These are phyloP conservation scores for Ricordea florida DNA, from an alignment of 92 coral and sea anemone genomes.

Conservation along the genomic window DNA sequence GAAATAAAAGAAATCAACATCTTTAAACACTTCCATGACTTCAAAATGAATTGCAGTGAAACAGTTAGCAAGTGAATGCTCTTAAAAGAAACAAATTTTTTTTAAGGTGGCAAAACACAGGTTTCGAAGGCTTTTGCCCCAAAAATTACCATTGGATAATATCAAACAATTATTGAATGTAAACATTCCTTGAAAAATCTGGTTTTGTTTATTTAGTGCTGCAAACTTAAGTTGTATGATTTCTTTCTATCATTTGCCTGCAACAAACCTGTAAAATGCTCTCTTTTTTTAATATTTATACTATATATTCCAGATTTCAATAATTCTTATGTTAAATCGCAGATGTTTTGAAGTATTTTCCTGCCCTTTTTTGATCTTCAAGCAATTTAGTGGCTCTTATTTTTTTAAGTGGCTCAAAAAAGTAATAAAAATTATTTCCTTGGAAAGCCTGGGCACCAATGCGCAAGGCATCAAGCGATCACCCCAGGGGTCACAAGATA, in stretches of 20 bases:
- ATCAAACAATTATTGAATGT: not conserved
- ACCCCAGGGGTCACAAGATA: no score
- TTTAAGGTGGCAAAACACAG: conserved; percentile 10
- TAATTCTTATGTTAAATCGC: not conserved
- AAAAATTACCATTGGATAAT: not conserved
- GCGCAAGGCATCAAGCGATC: no score
- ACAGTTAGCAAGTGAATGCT: conserved; percentile 37
- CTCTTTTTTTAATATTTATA: not conserved
- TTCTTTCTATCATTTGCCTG: not conserved
- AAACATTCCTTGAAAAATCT: conserved; percentile 5
- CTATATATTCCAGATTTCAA: not conserved
- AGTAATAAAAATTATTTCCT: no score
- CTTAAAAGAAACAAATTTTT: not conserved
- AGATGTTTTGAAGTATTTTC: not conserved
- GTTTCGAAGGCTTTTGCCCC: conserved; percentile 2
- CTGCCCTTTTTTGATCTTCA: conserved; percentile 1
- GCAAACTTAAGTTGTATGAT: not conserved
- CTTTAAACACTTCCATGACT: conserved; percentile 63
- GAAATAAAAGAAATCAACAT: conserved; percentile 61
- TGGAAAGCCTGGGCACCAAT: no score
- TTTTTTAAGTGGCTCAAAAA: no score
- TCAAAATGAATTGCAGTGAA: conserved; percentile 52
- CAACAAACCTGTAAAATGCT: not conserved
- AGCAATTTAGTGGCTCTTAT: conserved; percentile 1
- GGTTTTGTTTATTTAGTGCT: not conserved